Evolutionary conservation across 2,888 invertebrate genomes (phyloP).

Genomic region (Chesias legatella): DNA sequence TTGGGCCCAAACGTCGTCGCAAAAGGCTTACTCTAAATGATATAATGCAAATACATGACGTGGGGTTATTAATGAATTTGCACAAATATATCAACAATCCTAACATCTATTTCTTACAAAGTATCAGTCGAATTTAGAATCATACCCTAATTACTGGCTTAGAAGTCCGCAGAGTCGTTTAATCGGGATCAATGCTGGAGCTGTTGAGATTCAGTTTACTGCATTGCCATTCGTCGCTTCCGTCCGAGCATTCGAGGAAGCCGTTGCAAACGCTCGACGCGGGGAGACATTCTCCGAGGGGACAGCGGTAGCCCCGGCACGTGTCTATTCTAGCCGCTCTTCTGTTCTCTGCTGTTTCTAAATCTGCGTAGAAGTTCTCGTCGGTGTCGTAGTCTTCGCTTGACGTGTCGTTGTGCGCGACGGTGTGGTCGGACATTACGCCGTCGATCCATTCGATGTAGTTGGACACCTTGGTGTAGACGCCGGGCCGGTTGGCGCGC

Average conservation of each 20-base stretch:
- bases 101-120: constrained; percentile 62
- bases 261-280: constrained; percentile 87
- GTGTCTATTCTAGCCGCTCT: constrained; percentile 52
- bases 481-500: constrained; percentile 87
- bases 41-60: constrained; percentile 14
- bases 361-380: constrained; percentile 62
- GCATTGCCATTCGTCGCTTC: constrained; percentile 86
- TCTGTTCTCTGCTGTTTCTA: constrained; percentile 67
- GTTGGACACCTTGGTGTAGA: constrained; percentile 89
- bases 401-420: constrained; percentile 39
- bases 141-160: constrained; percentile 64
- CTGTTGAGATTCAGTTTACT: constrained; percentile 41
- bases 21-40: constrained; percentile 36
- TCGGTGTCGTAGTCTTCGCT: constrained; percentile 41
- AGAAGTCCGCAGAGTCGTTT: too few relatives aligned
- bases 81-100: constrained; percentile 27
- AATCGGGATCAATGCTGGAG: constrained; percentile 58
- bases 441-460: constrained; percentile 86
- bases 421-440: constrained; percentile 67
- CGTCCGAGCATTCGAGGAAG: constrained; percentile 88
- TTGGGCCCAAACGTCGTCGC: constrained; percentile 45
- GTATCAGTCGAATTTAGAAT: constrained; percentile 73
- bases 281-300: constrained; percentile 87
- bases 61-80: constrained; percentile 15
- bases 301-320: constrained; percentile 87